phyloP scores from a whole-genome alignment of 2,113 vertebrate species.

The Myodes glareolus region DNA sequence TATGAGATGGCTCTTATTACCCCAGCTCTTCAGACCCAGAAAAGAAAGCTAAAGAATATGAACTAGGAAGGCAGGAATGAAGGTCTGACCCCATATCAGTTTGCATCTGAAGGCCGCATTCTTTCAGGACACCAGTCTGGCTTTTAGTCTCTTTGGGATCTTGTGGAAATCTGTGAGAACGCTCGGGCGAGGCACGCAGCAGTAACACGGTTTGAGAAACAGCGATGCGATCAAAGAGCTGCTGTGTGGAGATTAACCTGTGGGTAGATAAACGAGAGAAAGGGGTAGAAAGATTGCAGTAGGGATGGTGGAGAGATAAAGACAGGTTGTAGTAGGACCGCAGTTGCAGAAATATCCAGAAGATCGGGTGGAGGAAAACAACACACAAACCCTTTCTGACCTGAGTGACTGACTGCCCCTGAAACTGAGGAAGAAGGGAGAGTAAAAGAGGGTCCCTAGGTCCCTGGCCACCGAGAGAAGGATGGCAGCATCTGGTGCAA shows the following conservation, averaged over 20 bases:
- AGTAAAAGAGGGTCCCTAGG: background rate
- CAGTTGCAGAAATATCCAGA: background rate
- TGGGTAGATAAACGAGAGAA: background rate
- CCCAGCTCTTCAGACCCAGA: slow-evolving; percentile 11
- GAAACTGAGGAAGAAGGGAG: background rate
- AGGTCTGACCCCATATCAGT: background rate
- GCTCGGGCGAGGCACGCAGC: background rate
- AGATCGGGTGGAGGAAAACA: background rate
- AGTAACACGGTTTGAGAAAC: background rate
- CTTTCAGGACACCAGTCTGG: background rate
- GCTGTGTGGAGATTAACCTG: slow-evolving; percentile 21
- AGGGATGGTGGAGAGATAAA: background rate
- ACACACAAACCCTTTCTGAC: background rate
- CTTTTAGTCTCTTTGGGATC: background rate
- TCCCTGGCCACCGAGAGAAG: background rate
- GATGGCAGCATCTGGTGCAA: background rate
- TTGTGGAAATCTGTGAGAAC: background rate
- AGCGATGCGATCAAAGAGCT: slow-evolving; percentile 11
- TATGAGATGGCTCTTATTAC: slow-evolving; percentile 21
- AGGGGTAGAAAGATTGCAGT: background rate
- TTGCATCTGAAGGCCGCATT: background rate
- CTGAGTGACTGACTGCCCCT: background rate
- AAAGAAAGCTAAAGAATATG: background rate
- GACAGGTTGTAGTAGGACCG: background rate
- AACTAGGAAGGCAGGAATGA: background rate